These are phyloP conservation scores for Microtus oregoni DNA, from an alignment of 2,113 vertebrate species.

Conservation along the genomic window DNA sequence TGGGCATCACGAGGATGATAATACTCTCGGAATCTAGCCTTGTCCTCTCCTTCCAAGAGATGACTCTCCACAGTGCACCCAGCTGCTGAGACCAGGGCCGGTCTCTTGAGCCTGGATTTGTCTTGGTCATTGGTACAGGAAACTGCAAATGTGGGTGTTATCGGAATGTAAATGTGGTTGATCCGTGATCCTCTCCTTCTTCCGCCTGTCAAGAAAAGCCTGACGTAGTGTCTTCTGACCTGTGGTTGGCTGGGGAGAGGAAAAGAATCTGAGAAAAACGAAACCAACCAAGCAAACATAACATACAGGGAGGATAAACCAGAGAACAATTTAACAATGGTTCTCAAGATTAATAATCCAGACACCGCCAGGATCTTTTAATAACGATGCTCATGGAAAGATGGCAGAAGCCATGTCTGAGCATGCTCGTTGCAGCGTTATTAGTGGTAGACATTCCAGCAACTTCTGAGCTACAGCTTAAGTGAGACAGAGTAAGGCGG, in stretches of 20 bases:
- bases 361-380: background rate
- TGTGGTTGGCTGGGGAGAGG: background rate
- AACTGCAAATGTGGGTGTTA: background rate
- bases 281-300: background rate
- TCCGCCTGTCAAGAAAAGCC: background rate
- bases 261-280: background rate
- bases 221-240: background rate
- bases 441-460: background rate
- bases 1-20: background rate
- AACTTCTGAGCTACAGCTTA: background rate
- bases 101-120: background rate
- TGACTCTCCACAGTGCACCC: background rate
- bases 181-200: background rate
- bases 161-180: background rate
- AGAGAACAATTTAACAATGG: background rate
- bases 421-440: background rate
- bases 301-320: background rate
- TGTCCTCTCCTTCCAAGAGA: background rate
- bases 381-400: background rate
- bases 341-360: constrained; percentile 26
- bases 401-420: background rate
- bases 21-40: background rate
- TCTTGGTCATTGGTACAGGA: background rate
- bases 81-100: background rate
- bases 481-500: background rate